Conservation (phyloP, 2,113 vertebrate genomes). For the Galeopterus variegatus region DNA sequence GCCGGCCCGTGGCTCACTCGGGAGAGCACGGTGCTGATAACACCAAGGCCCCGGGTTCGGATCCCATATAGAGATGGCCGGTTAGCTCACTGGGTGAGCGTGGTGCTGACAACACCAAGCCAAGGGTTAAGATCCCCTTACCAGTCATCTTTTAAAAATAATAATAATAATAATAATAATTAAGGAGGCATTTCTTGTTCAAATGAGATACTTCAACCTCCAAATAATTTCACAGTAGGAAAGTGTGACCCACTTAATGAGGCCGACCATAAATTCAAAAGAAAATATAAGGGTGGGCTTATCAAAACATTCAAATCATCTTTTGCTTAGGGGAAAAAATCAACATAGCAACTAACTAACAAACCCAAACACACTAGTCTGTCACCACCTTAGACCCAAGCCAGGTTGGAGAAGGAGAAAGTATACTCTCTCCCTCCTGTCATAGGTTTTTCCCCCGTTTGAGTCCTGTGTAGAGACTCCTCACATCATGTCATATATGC, state of each 20-base stretch:
- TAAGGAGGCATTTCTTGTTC: slow-evolving; percentile 35
- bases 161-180: no score
- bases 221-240: slow-evolving; percentile 33
- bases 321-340: background rate
- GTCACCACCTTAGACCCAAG: background rate
- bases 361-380: background rate
- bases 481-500: background rate
- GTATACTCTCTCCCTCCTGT: background rate
- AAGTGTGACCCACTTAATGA: slow-evolving; percentile 51
- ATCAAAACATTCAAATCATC: slow-evolving; percentile 5
- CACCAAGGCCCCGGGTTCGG: no score
- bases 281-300: slow-evolving; percentile 49
- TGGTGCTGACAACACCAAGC: no score
- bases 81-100: no score
- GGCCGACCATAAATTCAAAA: background rate
- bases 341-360: slow-evolving; percentile 10
- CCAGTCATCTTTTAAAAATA: no score
- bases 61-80: no score
- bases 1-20: no score
- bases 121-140: no score
- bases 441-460: background rate
- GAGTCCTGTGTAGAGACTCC: background rate
- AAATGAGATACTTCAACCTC: background rate
- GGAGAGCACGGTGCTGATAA: no score
- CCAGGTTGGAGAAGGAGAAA: background rate